These are phyloP conservation scores for Kryphioiulus occultus DNA, from an alignment of 2,888 invertebrate species.

Conservation along the genomic window DNA sequence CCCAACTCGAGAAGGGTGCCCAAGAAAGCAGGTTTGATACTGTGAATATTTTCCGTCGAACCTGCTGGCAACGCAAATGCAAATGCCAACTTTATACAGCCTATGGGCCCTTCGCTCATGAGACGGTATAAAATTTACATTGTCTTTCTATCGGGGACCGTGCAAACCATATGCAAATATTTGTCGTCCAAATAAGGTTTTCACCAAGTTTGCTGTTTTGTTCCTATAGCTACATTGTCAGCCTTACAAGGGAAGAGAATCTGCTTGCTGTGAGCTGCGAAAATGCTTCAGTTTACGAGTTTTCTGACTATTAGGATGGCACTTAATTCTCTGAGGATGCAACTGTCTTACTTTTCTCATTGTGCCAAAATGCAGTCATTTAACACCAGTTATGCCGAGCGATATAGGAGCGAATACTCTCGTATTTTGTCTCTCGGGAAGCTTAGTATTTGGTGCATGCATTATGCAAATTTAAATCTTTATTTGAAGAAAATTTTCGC, in stretches of 20 bases:
- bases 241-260: neutral
- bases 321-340: conserved; percentile 2
- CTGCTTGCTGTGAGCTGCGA: neutral
- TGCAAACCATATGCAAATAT: conserved; percentile 4
- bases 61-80: neutral
- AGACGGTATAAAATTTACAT: neutral
- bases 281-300: neutral
- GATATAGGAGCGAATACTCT: neutral
- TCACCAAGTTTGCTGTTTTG: neutral
- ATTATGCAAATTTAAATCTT: conserved; percentile 19
- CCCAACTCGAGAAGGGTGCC: neutral
- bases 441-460: neutral
- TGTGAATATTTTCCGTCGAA: neutral
- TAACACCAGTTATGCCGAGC: neutral
- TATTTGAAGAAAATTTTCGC: neutral
- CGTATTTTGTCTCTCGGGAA: neutral
- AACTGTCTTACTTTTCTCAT: neutral
- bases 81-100: neutral
- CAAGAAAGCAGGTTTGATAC: neutral
- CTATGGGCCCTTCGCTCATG: neutral
- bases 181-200: conserved; percentile 27
- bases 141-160: neutral
- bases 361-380: conserved; percentile 11
- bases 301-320: conserved; percentile 20
- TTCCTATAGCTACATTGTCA: neutral